Evolutionary conservation across 2,888 invertebrate species (phyloP), one percentile per base, ranked within the genome.

Genomic region (Leucophora obtusa): DNA sequence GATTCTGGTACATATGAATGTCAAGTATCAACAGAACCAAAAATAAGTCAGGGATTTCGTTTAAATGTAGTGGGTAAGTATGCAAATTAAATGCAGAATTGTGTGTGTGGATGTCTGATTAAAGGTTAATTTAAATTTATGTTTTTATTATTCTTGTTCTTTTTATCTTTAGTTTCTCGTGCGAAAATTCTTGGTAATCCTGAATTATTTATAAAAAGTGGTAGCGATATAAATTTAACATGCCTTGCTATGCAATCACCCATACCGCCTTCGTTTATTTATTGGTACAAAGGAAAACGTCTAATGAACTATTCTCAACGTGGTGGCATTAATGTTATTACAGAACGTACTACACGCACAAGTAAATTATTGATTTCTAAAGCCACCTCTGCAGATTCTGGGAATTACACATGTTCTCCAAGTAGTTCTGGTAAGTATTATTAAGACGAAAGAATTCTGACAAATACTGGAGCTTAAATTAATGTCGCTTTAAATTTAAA

Each of bases 161-260:
- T 58, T 56, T 62, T 72, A 47, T 66, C 69, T 73, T 72, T 77
- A 97, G 97, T 97, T 89, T 96, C 96, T 87, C 95, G 96, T 90
- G 97, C 97, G 85, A 95, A 96, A 92, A 97, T 97, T 89, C 92
- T 95, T 89, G 96, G 96, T 66, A 96, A 96, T 88, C 93, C 95
- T 56, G 96, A 97, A 91, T 92, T 96, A 89, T 96, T 95, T 92
- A 96, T 97, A 91, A 95, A 96, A 90, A 96, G 96, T 89, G 97
- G 97, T 86, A 96, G 96, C 89, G 96, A 97, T 92, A 96, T 97
- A 92, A 97, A 97, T 92, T 93, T 97, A 91, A 97, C 96, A 88
- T 97, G 97, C 92, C 93, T 96, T 89, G 96, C 96, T 80, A 93
- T 95, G 89, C 93, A 96, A 92, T 92, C 94, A 87, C 92, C 92